Conservation (phyloP, 2,113 vertebrate genomes). For the Seriola rivoliana region DNA sequence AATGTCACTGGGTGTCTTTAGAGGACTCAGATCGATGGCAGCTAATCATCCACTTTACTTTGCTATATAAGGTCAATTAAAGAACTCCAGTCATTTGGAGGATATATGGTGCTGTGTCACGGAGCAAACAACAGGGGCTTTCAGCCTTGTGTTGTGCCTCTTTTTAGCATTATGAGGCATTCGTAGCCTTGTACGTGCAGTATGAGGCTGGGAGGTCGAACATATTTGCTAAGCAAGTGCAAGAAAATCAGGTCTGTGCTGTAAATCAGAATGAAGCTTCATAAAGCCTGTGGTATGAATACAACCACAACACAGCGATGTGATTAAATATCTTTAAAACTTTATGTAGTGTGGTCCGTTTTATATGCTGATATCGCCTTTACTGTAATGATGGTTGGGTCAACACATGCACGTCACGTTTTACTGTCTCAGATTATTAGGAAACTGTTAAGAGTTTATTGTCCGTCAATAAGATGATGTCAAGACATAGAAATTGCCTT, state of each 20-base stretch:
- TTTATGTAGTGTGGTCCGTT: not conserved
- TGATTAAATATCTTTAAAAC: constrained; percentile 11
- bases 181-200: not conserved
- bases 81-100: constrained; percentile 28
- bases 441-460: not conserved
- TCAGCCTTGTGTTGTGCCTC: not conserved
- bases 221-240: not conserved
- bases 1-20: constrained; percentile 57
- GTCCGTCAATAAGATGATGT: not conserved
- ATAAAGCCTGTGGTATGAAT: not conserved
- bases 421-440: not conserved
- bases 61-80: constrained; percentile 73
- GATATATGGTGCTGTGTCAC: constrained; percentile 4
- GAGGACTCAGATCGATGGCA: constrained; percentile 71
- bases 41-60: constrained; percentile 76
- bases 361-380: not conserved
- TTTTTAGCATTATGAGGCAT: not conserved
- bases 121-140: constrained; percentile 51
- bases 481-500: not conserved
- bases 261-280: not conserved
- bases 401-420: not conserved
- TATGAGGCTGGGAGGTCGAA: not conserved
- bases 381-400: not conserved
- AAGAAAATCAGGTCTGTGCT: not conserved
- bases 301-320: not conserved